Evolutionary conservation across 2,113 vertebrate species (phyloP), one percentile per base, ranked within the genome.

Genomic region (Gymnorhina tibicen): DNA sequence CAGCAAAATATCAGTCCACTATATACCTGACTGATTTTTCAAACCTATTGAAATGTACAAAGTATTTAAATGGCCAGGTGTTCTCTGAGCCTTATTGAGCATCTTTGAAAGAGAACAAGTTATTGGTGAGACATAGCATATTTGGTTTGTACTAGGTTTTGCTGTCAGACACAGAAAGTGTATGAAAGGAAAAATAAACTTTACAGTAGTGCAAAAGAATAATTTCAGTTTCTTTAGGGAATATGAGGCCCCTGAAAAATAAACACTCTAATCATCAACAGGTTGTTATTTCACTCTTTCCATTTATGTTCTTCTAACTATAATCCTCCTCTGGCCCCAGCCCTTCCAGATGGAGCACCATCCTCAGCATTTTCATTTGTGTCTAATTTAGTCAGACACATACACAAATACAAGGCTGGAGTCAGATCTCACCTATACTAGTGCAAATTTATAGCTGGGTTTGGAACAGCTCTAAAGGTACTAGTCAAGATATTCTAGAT

Each of bases 311-410:
- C 1, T 0, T 95, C 86, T 85, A 47, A 68, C 92, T 90, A 64
- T 91, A 91, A 92, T 82, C 69, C 60, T 89, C 44, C 69, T 68
- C 70, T 83, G 84, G 91, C 91, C 95, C 56, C 76, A 89, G 56
- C 30, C 64, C 22, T 93, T 96, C 82, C 85, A 92, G 76, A 94
- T 93, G 87, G 83, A 96, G 60, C 32, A 26, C 33, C 74, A 64
- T 75, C 88, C 76, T 84, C 68, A 88, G 30, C 68, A 86, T 89
- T 96, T 96, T 95, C 21, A 44, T 91, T 93, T 89, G 72, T 86
- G 64, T 78, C 90, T 95, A 96, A 96, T 95, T 96, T 96, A 96
- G 93, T 79, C 95, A 91, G 85, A 83, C 55, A 44, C 50, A 94
- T 33, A 91, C 64, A 94, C 35, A 96, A 93, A 88, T 83, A 87